Evolutionary conservation across 2,113 vertebrate species (phyloP), one percentile per base, ranked within the genome.

Genomic region (Rhea americana): DNA sequence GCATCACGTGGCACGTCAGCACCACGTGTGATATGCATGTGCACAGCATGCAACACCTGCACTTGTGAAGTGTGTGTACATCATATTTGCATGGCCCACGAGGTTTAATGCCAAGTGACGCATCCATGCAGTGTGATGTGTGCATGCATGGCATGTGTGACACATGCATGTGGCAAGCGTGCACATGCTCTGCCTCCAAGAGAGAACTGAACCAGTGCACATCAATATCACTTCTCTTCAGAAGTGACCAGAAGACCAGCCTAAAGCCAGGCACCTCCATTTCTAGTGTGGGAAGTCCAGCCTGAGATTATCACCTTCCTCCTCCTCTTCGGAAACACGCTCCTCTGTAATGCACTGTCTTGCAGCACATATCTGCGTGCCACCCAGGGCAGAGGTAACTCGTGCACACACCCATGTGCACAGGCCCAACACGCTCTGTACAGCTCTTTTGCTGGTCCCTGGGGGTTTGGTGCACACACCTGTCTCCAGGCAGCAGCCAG

Each of bases 401-500:
- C 1, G 5, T 8, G 26, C 41, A 58, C 35, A 5, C 58, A 55
- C 0, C 0, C 2, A 2, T 5, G 51, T 24, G 35, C 83, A 48
- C 50, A 43, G 0, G 0, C 2, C 4, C 0, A 0, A n/a, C 53
- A 43, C 0, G 0, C 14, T 18, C 39, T 19, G 56, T 53, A 45
- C 58, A 37, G 13, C 73, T 37, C 28, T 3, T 8, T 1, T 18
- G 19, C 68, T 15, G 30, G 8, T 9, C 35, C 18, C 24, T 14
- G 4, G 7, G 43, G 28, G 18, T 30, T 14, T 1, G 1, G n/a
- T 13, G 3, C 13, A 11, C 21, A 7, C 0, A 11, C 21, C 18
- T 17, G 51, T 0, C 1, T 48, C 6, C 70, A 53, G 45, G 26
- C 17, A 82, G 75, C 43, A 74, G 68, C 0, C 55, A 0, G 30